Evolutionary conservation across 2,797 vertebrate species (phyloP), one percentile per base, ranked within the genome.

Genomic region (Peromyscus eremicus): DNA sequence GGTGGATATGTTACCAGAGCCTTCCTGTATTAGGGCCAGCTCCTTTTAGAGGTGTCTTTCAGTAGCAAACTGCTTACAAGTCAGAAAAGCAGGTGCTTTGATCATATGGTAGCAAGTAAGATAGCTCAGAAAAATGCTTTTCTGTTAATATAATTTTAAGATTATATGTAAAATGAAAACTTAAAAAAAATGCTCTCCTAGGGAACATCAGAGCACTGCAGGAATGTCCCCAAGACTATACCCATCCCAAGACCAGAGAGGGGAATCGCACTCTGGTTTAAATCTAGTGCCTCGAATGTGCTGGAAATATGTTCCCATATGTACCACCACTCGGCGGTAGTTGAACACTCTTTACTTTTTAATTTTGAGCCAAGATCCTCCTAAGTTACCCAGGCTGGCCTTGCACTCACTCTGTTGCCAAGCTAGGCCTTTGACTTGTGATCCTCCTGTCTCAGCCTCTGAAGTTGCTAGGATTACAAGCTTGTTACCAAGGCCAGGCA

Each of bases 121-220:
- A 83, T 91, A 66, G 6, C 43, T 7, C 85, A 34, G 27, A 80
- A 92, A 66, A 95, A 83, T 93, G 2, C 57, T 94, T 76, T 64
- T 91, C n/a, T 40, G 7, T 80, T 88, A 82, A 75, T 57, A 16
- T 62, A 68, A 83, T 64, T 71, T 95, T 87, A 73, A 11, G n/a
- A 89, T 85, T 64, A 60, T 87, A 14, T 37, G 13, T 52, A 83
- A 82, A 91, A 85, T 6, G 71, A 92, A 94, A 90, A 81, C 16
- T 62, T 32, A 62, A 55, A 68, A 55, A 68, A 57, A 49, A 32
- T 21, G 46, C 66, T 71, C 37, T 80, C 52, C n/a, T 82, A 52
- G 68, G 91, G 40, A 77, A 89, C 5, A 77, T 84, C 29, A 84
- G n/a, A 55, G 85, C 3, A 19, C 34, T 73, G 13, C n/a, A 75